Evolutionary conservation across 2,888 invertebrate species (phyloP), one percentile per base, ranked within the genome.

Genomic region (Drosophila conformis): DNA sequence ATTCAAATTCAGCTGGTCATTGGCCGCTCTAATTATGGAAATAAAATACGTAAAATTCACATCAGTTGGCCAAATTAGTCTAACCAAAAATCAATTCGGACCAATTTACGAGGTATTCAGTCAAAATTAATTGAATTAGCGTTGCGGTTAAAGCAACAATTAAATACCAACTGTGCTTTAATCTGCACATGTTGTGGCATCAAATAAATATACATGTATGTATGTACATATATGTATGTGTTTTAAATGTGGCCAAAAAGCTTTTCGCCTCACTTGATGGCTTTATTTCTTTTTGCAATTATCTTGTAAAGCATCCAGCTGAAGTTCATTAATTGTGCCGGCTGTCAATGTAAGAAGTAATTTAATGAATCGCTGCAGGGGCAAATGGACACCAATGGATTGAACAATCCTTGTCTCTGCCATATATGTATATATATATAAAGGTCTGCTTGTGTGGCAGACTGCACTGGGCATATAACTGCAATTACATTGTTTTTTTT

Each of bases 71-170:
- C 70, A 75, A 78, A 78, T 78, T 75, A 62, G 78, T 49, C 60
- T 27, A 38, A 46, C 60, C 60, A 52, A 78, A 84, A 84, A 82
- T 72, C 59, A 78, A 84, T 84, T 83, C 78, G 73, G 70, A 65
- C 61, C 69, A 63, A 58, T 64, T 68, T 62, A 52, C 62, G 21
- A 38, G 57, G 69, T 63, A 66, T 78, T 74, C 76, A 76, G 69
- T 74, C 59, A 76, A 78, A 87, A 73, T 73, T 69, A 78, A 87
- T 87, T 85, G 59, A 85, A 83, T 84, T 82, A 75, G 78, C 72
- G 53, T 40, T 48, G 10, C 51, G 52, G 38, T 33, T 59, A 36
- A 59, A 2, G 18, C 29, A 18, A 31, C 18, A 18, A n/a, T 10
- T 38, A 35, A 31, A 53, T 8, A 46, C 27, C 11, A 38, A 57